Conservation (phyloP, 2,888 invertebrate genomes). For the Agriopis leucophaearia region DNA sequence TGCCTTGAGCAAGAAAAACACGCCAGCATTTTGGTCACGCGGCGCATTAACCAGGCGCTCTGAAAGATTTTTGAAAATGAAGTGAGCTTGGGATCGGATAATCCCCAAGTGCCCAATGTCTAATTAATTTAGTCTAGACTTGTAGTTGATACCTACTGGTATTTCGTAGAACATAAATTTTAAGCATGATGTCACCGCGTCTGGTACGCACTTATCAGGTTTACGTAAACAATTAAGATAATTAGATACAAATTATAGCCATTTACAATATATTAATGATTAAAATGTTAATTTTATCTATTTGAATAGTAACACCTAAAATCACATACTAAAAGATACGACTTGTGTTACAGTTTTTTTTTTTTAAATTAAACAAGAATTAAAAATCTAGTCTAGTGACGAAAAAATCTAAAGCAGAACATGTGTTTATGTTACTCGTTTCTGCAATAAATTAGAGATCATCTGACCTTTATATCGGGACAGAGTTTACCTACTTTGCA, state of each 20-base stretch:
- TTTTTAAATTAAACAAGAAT: background rate
- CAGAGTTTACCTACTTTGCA: no score
- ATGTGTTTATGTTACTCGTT: background rate
- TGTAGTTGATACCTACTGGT: background rate
- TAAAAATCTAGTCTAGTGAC: background rate
- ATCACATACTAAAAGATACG: background rate
- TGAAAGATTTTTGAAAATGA: no score
- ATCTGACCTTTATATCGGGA: no score
- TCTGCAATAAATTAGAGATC: background rate
- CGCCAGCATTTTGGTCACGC: no score
- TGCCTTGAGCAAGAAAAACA: no score
- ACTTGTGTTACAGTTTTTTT: no score
- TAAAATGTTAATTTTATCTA: background rate
- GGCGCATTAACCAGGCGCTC: no score
- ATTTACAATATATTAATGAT: background rate
- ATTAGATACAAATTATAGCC: background rate
- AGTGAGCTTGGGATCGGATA: background rate
- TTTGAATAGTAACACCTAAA: background rate
- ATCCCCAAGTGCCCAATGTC: no score
- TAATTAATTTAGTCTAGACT: no score
- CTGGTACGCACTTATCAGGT: slow-evolving; percentile 9
- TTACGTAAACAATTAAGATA: slow-evolving; percentile 8
- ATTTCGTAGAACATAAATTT: background rate
- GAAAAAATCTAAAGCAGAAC: background rate
- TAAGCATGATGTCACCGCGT: background rate